phyloP scores from a whole-genome alignment of 2,113 vertebrate genomes.

The Cairina moschata region DNA sequence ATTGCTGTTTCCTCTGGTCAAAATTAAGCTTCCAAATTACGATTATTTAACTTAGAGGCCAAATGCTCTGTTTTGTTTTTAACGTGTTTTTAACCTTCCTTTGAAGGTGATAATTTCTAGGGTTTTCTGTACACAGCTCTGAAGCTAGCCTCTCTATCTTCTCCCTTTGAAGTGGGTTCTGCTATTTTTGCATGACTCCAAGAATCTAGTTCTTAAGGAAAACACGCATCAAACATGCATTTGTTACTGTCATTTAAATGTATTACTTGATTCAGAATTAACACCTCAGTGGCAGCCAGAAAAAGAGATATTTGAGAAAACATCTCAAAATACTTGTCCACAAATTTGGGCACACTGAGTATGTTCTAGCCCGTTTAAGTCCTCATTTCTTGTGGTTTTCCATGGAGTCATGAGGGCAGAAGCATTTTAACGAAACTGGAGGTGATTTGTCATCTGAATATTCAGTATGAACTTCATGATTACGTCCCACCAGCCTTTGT shows the following conservation, averaged over 20 bases:
- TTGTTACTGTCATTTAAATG: not conserved
- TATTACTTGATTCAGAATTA: not conserved
- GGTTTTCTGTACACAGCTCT: not conserved
- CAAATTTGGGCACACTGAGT: not conserved
- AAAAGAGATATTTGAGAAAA: not conserved
- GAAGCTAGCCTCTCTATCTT: fast-evolving
- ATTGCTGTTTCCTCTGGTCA: not conserved
- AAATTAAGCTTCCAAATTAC: not conserved
- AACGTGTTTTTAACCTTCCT: not conserved
- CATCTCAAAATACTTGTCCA: not conserved
- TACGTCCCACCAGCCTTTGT: not conserved
- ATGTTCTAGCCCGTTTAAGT: not conserved
- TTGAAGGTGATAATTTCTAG: not conserved
- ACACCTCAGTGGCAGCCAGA: not conserved
- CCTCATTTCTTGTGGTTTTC: not conserved
- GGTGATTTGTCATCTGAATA: not conserved
- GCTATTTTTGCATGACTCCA: not conserved
- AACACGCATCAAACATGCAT: not conserved
- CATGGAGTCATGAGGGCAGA: not conserved
- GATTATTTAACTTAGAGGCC: not conserved
- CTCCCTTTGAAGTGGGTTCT: not conserved
- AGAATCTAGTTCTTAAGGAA: not conserved
- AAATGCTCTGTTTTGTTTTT: not conserved
- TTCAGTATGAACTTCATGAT: not conserved
- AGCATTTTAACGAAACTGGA: not conserved